Conservation (phyloP, 2,113 vertebrate species). For the Salvelinus fontinalis region DNA sequence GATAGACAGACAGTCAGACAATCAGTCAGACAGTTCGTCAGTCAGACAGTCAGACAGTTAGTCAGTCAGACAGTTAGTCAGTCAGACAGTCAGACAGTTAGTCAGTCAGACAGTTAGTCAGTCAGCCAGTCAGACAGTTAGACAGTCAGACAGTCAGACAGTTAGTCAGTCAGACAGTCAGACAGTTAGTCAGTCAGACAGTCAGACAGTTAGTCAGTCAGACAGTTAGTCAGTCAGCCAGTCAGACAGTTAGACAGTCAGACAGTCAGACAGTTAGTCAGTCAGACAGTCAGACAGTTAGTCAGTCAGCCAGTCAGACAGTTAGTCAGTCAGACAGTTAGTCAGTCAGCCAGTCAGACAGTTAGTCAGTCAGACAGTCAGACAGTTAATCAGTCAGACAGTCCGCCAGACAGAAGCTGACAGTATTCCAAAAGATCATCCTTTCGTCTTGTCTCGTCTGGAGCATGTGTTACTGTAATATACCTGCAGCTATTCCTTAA, state of each 20-base stretch:
- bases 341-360: neutral
- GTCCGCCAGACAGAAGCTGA: conserved; percentile 30
- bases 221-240: neutral
- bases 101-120: no score
- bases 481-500: conserved; percentile 50
- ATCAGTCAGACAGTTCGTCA: no score
- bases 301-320: neutral
- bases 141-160: no score
- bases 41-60: no score
- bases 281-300: no score
- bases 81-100: no score
- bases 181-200: no score
- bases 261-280: neutral
- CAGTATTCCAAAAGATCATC: conserved; percentile 45
- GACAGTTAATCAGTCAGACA: neutral
- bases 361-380: neutral
- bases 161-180: no score
- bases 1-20: no score
- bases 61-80: no score
- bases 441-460: conserved; percentile 24
- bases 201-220: no score
- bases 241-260: neutral
- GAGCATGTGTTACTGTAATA: conserved; percentile 30
- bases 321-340: neutral
- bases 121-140: no score